Base-by-base conservation (phyloP, 2,888 invertebrate species). In the Penaeus monodon region DNA sequence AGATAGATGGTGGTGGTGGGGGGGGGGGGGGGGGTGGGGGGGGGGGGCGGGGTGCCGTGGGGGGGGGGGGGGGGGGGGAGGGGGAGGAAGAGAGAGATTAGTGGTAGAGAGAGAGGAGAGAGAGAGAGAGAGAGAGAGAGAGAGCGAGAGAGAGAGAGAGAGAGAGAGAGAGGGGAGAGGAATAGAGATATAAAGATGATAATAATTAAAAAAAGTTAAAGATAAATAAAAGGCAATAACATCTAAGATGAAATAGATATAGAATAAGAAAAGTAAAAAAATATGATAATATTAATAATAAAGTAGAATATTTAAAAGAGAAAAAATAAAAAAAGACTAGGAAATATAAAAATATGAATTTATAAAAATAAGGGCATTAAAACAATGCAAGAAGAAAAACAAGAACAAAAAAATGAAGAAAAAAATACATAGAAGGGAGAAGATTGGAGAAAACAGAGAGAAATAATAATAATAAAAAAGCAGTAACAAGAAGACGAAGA, bases 131-230 rank as follows among this genome's bases (percentile, higher is more conserved):
- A 57, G 63, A 63, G 78, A 78, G 78, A 78, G 63, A 57, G 78
- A 78, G 78, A 57, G 63, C 57, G 57, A 49, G 70, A 81, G 70
- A 81, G 57, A 68, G 81, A 68, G 68, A 64, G 65, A 70, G 57
- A 14, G 70, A 81, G 81, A 70, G 44, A 68, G 44, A 78, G 20
- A 38, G 57, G 57, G 57, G 44, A 57, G n/a, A n/a, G 78, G 24
- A 24, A 49, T 17, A 49, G 24, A 24, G 78, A 78, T 4, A 49
- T 17, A 17, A 44, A 49, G 78, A 38, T 17, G 20, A 24, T 7
- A 27, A 44, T n/a, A 49, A n/a, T 4, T 27, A n/a, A 63, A 49
- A 63, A 78, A 44, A 57, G 27, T 49, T 8, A 49, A 49, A 38
- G 38, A 38, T 8, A 38, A n/a, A 8, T 22, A 38, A 57, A 10